A percentile compares a stretch with the other conserved stretches of the same genome.
phyloP scores from a whole-genome alignment of 1,140 invertebrate species.

The Anoplophora glabripennis region DNA sequence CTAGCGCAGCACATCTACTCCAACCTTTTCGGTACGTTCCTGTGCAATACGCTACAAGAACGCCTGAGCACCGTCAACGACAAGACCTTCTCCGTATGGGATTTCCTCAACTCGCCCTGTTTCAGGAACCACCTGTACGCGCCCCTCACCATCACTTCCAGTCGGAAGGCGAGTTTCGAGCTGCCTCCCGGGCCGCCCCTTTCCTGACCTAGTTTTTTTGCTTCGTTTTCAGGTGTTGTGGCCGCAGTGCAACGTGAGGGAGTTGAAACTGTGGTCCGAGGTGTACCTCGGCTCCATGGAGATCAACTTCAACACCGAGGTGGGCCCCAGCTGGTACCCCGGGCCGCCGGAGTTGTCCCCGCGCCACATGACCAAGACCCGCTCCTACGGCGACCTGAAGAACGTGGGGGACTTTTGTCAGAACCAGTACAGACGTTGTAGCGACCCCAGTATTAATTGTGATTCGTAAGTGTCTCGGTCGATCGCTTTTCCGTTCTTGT shows the following conservation, averaged over 20 bases:
- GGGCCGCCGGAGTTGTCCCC: slow-evolving; percentile 33
- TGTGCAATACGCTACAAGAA: slow-evolving; percentile 86
- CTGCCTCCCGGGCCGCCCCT: not conserved
- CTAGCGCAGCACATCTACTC: slow-evolving; percentile 93
- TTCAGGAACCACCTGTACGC: slow-evolving; percentile 87
- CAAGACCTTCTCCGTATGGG: slow-evolving; percentile 84
- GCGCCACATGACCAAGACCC: slow-evolving; percentile 66
- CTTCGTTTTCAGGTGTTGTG: slow-evolving; percentile 68
- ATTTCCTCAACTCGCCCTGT: slow-evolving; percentile 70
- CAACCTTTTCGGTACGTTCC: slow-evolving; percentile 94
- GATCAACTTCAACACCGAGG: slow-evolving; percentile 39
- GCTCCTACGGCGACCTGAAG: slow-evolving; percentile 76
- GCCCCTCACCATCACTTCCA: slow-evolving; percentile 45
- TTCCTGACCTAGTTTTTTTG: not conserved
- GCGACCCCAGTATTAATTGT: slow-evolving; percentile 76
- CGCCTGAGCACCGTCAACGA: slow-evolving; percentile 66
- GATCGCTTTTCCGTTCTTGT: too few relatives aligned
- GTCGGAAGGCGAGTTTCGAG: slow-evolving; percentile 21
- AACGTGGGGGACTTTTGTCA: slow-evolving; percentile 62
- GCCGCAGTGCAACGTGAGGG: slow-evolving; percentile 79
- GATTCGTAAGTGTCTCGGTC: slow-evolving; percentile 53
- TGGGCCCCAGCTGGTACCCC: slow-evolving; percentile 29
- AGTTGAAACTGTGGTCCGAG: slow-evolving; percentile 79
- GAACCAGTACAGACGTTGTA: slow-evolving; percentile 61
- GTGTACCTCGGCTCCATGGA: slow-evolving; percentile 72